Evolutionary conservation across 2,888 invertebrate species (phyloP), one percentile per base, ranked within the genome.

Genomic region (Podotricha telesiphe): DNA sequence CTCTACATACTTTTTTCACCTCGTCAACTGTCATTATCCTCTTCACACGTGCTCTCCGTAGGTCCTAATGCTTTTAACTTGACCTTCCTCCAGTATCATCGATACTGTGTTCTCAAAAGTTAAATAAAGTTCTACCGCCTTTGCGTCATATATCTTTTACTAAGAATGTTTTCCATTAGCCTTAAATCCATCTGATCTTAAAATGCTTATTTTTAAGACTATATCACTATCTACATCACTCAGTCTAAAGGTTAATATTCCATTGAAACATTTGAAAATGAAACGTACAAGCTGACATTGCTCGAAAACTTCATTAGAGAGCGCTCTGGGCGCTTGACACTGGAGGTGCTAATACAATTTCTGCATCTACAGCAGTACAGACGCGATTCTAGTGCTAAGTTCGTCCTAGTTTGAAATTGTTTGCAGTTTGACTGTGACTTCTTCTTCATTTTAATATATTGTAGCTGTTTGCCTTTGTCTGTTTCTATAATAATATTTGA

Each of bases 291-390:
- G 22, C 48, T 40, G 59, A 45, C 50, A 50, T 50, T 48, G 59
- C 17, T 37, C 22, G 50, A 51, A 37, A 67, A 67, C 59, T 67
- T 70, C 51, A 67, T 70, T 70, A 67, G 51, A 47, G 45, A 50
- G 45, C 48, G 42, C n/a, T 50, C 42, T 37, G 22, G 45, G 51
- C 45, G 19, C 47, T 19, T 50, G 47, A 45, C 63, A 34, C 53
- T 61, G n/a, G 47, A 61, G 19, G 70, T 53, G 59, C 48, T 68
- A 55, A 65, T 65, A 61, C 61, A 65, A 70, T 70, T 68, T 68
- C 51, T 28, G 59, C 63, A 67, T 58, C 68, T 58, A 53, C 62
- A 19, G 53, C 59, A 45, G n/a, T 51, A 56, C 6, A 45, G 64
- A 59, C 40, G 53, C 53, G 45, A 55, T 66, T 62, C 67, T 56